Conservation (phyloP, 2,888 invertebrate species). For the Drosophila quinaria region DNA sequence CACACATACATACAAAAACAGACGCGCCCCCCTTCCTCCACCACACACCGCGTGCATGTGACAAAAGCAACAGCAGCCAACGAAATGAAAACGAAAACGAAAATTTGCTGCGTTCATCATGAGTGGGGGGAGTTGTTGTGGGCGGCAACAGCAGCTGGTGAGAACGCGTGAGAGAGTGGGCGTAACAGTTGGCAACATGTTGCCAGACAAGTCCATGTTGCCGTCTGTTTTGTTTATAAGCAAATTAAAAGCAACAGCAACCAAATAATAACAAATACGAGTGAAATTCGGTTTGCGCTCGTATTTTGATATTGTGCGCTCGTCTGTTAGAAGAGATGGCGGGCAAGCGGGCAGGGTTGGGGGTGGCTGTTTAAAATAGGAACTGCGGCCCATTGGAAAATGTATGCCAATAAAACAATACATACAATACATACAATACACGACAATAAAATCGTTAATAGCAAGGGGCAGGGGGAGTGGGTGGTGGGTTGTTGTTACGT, state of each 20-base stretch:
- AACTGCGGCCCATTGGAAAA: slow-evolving; percentile 37
- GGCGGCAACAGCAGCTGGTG: slow-evolving; percentile 11
- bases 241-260: slow-evolving; percentile 50
- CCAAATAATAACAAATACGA: slow-evolving; percentile 30
- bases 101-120: slow-evolving; percentile 70
- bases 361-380: slow-evolving; percentile 25
- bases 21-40: slow-evolving; percentile 1
- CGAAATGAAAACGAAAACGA: slow-evolving; percentile 69
- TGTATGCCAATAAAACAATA: slow-evolving; percentile 58
- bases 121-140: slow-evolving; percentile 30
- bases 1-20: neutral
- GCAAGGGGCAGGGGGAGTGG: neutral
- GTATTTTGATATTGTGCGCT: slow-evolving; percentile 23
- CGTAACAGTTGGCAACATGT: slow-evolving; percentile 59
- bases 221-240: slow-evolving; percentile 49
- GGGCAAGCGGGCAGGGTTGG: neutral
- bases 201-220: slow-evolving; percentile 59
- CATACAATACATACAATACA: slow-evolving; percentile 44
- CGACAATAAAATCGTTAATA: slow-evolving; percentile 28
- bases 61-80: slow-evolving; percentile 41
- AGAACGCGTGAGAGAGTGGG: slow-evolving; percentile 45
- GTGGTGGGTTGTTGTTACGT: slow-evolving; percentile 22
- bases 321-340: neutral
- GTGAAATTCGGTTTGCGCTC: slow-evolving; percentile 50
- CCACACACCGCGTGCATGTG: slow-evolving; percentile 49